phyloP scores from a whole-genome alignment of 2,797 vertebrate species.

The Stomatorhinus walkeri region DNA sequence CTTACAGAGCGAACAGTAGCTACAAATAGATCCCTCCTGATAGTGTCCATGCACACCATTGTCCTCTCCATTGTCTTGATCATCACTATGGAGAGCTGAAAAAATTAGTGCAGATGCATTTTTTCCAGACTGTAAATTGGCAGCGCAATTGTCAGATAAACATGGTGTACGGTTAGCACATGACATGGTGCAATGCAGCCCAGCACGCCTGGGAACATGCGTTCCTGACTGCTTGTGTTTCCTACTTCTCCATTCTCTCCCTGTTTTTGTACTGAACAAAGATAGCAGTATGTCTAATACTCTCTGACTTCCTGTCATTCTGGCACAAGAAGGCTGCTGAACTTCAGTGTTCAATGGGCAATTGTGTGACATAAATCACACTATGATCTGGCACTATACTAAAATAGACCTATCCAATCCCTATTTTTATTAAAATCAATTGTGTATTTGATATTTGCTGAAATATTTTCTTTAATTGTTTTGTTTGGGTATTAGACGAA shows the following conservation, averaged over 20 bases:
- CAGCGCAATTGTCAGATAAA: not conserved
- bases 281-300: constrained; percentile 12
- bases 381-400: constrained; percentile 6
- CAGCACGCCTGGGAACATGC: not conserved
- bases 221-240: not conserved
- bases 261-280: constrained; percentile 12
- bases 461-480: not conserved
- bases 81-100: not conserved
- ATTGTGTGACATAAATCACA: constrained; percentile 12
- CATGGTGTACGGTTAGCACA: not conserved
- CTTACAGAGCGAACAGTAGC: constrained; percentile 57
- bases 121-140: not conserved
- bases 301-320: constrained; percentile 9
- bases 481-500: not conserved
- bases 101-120: not conserved
- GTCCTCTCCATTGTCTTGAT: not conserved
- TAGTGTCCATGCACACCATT: constrained; percentile 29
- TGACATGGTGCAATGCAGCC: not conserved
- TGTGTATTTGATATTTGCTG: not conserved
- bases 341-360: constrained; percentile 2
- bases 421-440: not conserved
- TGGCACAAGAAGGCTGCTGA: constrained; percentile 10
- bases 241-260: not conserved
- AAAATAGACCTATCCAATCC: constrained; percentile 3
- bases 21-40: constrained; percentile 54